These are phyloP conservation scores for Empidonax alnorum DNA, from an alignment of 2,113 vertebrate genomes.

Conservation along the genomic window DNA sequence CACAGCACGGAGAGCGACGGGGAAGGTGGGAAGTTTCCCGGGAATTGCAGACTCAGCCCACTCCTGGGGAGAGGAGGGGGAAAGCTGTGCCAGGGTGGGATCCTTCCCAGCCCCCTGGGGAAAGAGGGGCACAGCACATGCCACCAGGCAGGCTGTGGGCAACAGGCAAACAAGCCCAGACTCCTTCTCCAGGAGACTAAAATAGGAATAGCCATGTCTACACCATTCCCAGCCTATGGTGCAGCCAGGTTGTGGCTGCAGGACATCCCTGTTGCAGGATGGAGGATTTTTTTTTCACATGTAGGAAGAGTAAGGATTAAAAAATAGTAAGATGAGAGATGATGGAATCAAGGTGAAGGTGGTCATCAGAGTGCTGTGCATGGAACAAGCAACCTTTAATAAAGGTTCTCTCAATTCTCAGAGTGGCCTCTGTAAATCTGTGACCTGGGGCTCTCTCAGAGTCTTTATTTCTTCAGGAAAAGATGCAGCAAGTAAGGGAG, in stretches of 20 bases:
- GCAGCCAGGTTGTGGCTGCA: background rate
- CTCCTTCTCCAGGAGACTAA: background rate
- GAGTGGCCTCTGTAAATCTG: background rate
- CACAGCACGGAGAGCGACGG: background rate
- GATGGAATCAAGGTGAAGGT: background rate
- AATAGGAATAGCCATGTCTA: background rate
- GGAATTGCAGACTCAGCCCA: background rate
- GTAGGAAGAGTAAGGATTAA: background rate
- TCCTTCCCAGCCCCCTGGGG: background rate
- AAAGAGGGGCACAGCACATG: background rate
- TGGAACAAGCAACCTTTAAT: background rate
- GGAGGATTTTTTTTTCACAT: background rate
- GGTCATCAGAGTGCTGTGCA: background rate
- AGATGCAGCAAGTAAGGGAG: background rate
- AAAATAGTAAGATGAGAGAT: background rate
- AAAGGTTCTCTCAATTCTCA: background rate
- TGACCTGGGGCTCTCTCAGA: background rate
- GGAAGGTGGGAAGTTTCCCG: background rate
- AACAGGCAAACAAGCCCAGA: background rate
- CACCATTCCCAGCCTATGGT: background rate
- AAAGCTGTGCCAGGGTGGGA: background rate
- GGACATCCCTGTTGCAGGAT: background rate
- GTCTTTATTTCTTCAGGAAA: background rate
- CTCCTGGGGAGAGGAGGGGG: background rate
- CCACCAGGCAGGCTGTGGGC: background rate